Evolutionary conservation across 2,797 vertebrate genomes (phyloP).

Genomic region (Epinephelus awoara): DNA sequence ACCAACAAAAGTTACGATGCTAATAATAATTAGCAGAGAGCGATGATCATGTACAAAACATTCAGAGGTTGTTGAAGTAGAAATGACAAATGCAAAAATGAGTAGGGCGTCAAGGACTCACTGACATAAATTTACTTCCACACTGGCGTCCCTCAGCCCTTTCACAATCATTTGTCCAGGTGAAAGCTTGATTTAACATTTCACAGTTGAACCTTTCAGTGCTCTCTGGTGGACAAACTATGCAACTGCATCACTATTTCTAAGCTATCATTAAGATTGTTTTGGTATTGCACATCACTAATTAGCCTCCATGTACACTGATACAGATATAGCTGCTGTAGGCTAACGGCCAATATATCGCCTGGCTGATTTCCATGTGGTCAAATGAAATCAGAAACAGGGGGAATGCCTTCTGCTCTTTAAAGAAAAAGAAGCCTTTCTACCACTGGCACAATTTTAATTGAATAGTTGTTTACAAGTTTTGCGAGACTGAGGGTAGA

Average conservation of each 20-base stretch:
- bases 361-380: neutral
- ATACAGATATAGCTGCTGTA: neutral
- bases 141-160: neutral
- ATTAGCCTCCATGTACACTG: neutral
- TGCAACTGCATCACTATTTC: neutral
- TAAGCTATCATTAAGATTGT: neutral
- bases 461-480: conserved; percentile 65
- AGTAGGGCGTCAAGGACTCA: too few relatives aligned
- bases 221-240: conserved; percentile 6
- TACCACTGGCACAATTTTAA: conserved; percentile 29
- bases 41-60: too few relatives aligned
- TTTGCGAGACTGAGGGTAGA: conserved; percentile 21
- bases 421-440: neutral
- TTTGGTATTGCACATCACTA: neutral
- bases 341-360: neutral
- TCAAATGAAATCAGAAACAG: neutral
- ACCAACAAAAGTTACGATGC: too few relatives aligned
- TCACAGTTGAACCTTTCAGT: neutral
- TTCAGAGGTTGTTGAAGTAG: too few relatives aligned
- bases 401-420: too few relatives aligned
- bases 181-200: neutral
- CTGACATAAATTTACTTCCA: too few relatives aligned
- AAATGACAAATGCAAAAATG: too few relatives aligned
- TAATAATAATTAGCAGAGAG: too few relatives aligned
- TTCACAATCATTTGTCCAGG: neutral